phyloP scores from a whole-genome alignment of 2,888 invertebrate genomes.

The Biston betularia region DNA sequence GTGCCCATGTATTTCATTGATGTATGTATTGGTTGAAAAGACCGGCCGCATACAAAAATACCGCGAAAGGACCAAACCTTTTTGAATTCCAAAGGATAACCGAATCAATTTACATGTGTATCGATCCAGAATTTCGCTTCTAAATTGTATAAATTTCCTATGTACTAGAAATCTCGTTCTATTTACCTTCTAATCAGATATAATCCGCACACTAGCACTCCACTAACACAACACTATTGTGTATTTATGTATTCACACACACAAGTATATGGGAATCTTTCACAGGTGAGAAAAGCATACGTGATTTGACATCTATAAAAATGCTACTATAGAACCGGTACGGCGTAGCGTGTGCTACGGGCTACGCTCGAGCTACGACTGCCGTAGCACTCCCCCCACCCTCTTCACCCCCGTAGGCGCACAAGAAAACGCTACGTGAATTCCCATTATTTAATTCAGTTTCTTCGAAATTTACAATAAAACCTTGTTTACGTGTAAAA shows the following conservation, averaged over 20 bases:
- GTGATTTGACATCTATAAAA: constrained; percentile 26
- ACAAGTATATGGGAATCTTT: constrained; percentile 44
- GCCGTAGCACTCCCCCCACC: constrained; percentile 76
- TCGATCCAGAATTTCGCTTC: constrained; percentile 25
- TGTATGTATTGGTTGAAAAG: not conserved
- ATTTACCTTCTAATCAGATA: constrained; percentile 58
- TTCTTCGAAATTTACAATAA: constrained; percentile 30
- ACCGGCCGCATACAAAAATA: constrained; percentile 2
- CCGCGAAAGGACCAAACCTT: constrained; percentile 10
- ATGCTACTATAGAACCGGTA: constrained; percentile 36
- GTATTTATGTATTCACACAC: constrained; percentile 45
- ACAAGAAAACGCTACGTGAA: constrained; percentile 50
- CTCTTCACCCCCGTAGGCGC: constrained; percentile 54
- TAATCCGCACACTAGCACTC: constrained; percentile 56
- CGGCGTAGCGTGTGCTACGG: constrained; percentile 75
- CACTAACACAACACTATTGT: constrained; percentile 60
- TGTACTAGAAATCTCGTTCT: constrained; percentile 24
- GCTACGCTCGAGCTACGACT: constrained; percentile 79
- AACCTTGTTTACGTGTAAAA: constrained; percentile 29
- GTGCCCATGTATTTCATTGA: constrained; percentile 3
- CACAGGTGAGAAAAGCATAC: constrained; percentile 49
- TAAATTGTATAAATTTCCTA: constrained; percentile 28
- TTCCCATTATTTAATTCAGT: constrained; percentile 50
- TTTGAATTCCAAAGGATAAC: constrained; percentile 12
- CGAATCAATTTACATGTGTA: constrained; percentile 18